These are phyloP conservation scores for Bothrops alternatus DNA, from an alignment of 2,797 vertebrate species.

Conservation along the genomic window DNA sequence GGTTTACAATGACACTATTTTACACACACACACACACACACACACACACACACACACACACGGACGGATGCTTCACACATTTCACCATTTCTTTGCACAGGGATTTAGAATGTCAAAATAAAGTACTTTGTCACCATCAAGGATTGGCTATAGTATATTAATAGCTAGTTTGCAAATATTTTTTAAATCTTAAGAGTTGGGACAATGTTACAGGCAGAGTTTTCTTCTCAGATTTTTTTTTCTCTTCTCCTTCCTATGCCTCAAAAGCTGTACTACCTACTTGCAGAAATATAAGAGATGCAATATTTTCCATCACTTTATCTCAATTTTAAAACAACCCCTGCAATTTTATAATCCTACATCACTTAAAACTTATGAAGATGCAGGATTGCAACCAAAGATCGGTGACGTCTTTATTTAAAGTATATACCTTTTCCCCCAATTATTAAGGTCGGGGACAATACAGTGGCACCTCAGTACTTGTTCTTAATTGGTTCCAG, in stretches of 20 bases:
- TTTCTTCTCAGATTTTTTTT: not conserved
- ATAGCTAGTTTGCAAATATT: not conserved
- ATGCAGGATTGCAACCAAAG: not conserved
- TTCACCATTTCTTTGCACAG: not conserved
- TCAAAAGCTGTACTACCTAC: not conserved
- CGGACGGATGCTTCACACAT: not conserved
- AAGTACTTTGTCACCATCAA: not conserved
- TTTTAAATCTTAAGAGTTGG: not conserved
- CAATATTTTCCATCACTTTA: not conserved
- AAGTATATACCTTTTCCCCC: not conserved
- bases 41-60: not conserved
- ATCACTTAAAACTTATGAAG: not conserved
- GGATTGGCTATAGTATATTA: not conserved
- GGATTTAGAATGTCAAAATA: not conserved
- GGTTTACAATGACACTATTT: not conserved
- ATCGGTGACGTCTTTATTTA: not conserved
- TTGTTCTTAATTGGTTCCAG: not conserved
- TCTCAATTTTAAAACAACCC: not conserved
- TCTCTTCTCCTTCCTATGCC: not conserved
- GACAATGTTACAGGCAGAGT: accelerated
- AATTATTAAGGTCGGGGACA: not conserved
- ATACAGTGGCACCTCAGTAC: not conserved
- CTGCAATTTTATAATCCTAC: not conserved
- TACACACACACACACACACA: not conserved
- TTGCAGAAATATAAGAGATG: not conserved